Conservation (phyloP, 37 sponge, comb jelly and placozoan genomes). For the Corticium candelabrum region DNA sequence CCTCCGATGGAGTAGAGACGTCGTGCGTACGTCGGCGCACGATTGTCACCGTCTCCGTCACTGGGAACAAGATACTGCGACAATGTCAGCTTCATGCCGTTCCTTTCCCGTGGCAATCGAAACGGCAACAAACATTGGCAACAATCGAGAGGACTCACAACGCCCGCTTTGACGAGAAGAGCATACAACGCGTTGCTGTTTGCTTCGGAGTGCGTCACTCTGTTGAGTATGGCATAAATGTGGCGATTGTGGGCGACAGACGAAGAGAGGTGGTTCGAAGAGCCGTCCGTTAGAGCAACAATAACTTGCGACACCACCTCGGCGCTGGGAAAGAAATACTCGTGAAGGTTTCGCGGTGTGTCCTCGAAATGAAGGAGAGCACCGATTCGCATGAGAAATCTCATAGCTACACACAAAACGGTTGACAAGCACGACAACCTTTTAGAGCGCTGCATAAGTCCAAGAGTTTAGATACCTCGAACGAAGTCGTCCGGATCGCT, state of each 20-base stretch:
- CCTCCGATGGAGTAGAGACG: background rate
- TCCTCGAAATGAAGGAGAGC: background rate
- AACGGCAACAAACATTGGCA: background rate
- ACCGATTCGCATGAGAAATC: background rate
- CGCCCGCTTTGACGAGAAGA: background rate
- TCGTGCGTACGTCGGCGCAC: background rate
- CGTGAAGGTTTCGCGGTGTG: background rate
- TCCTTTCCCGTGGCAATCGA: background rate
- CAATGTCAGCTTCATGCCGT: background rate
- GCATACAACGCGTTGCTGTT: background rate
- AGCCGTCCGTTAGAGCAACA: background rate
- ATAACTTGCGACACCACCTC: background rate
- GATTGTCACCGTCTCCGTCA: background rate
- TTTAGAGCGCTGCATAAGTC: too few species aligned
- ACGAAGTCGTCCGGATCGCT: background rate
- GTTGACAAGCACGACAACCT: too few species aligned
- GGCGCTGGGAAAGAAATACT: background rate
- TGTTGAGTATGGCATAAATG: too few species aligned
- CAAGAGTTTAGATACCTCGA: too few species aligned
- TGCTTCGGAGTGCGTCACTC: background rate
- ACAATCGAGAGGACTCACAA: background rate
- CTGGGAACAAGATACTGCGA: background rate
- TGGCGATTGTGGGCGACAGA: background rate
- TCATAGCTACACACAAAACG: too few species aligned
- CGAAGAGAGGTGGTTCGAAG: background rate